Conservation (phyloP, 2,888 invertebrate genomes). For the Pachycephus smyrnensis region DNA sequence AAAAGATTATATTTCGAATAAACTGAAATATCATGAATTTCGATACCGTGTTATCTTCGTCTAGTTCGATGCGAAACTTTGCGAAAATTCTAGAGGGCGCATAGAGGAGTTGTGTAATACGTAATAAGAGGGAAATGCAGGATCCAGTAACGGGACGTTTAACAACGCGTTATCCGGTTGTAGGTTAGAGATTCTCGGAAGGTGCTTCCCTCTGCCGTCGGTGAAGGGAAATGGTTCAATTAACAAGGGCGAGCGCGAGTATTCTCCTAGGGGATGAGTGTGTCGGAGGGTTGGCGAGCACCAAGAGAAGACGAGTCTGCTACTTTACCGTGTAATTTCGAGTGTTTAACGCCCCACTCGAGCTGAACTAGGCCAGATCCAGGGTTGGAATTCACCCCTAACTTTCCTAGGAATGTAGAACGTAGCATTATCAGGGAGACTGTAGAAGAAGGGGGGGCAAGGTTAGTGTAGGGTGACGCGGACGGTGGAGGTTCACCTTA, state of each 20-base stretch:
- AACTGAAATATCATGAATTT: not conserved
- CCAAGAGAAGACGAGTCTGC: not conserved
- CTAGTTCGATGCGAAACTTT: not conserved
- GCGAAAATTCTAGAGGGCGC: not conserved
- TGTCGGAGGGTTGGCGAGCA: not conserved
- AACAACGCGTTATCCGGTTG: not conserved
- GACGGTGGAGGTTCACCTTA: not conserved
- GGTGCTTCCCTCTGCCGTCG: not conserved
- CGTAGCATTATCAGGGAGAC: not conserved
- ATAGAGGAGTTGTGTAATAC: not conserved
- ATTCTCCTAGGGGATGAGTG: not conserved
- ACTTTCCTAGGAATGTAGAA: not conserved
- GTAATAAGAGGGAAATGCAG: not conserved
- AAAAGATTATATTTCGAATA: not conserved
- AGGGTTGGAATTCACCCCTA: not conserved
- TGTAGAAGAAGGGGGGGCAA: not conserved
- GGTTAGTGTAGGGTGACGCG: not conserved
- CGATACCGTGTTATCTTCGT: not conserved
- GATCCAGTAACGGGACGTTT: not conserved
- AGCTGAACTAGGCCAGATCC: not conserved
- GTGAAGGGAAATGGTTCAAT: conserved; percentile 1
- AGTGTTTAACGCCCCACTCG: conserved; percentile 1
- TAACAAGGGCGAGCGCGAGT: not conserved
- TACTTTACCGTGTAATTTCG: conserved; percentile 6
- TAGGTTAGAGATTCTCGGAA: not conserved